A percentile compares a stretch with the other conserved stretches of the same genome.
phyloP scores from a whole-genome alignment of 2,888 invertebrate genomes.

The Meghimatium bilineatum region DNA sequence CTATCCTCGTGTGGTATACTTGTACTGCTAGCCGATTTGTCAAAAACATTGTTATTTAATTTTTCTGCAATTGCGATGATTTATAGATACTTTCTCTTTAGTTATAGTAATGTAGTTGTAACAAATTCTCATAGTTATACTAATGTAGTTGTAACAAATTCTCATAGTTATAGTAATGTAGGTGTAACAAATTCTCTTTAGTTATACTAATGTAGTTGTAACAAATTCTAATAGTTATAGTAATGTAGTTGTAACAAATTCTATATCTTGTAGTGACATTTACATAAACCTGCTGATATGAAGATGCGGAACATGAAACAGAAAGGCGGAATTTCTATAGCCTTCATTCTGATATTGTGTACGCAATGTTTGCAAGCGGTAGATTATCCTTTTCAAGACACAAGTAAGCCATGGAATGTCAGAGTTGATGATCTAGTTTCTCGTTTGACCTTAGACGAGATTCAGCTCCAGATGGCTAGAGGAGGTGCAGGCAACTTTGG shows the following conservation, averaged over 20 bases:
- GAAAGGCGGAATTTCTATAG: not conserved
- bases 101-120: not conserved
- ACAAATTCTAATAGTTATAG: too few species aligned
- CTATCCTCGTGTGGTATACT: too few species aligned
- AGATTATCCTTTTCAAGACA: constrained; percentile 39
- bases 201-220: too few species aligned
- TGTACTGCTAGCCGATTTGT: too few species aligned
- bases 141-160: not conserved
- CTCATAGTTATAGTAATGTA: too few species aligned
- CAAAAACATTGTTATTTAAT: too few species aligned
- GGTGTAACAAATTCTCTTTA: too few species aligned
- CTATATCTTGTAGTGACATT: not conserved
- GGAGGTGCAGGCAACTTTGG: constrained; percentile 47
- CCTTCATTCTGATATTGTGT: not conserved
- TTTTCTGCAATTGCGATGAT: too few species aligned
- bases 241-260: not conserved
- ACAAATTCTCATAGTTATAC: too few species aligned
- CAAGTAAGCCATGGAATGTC: constrained; percentile 39
- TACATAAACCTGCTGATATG: not conserved
- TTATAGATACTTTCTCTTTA: too few species aligned
- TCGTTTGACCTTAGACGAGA: constrained; percentile 45
- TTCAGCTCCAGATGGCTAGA: constrained; percentile 48
- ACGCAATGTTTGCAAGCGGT: not conserved
- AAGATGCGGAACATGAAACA: not conserved
- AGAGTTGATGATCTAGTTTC: constrained; percentile 47